Base-by-base conservation (phyloP, 2,888 invertebrate genomes). In the Aricia artaxerxes region DNA sequence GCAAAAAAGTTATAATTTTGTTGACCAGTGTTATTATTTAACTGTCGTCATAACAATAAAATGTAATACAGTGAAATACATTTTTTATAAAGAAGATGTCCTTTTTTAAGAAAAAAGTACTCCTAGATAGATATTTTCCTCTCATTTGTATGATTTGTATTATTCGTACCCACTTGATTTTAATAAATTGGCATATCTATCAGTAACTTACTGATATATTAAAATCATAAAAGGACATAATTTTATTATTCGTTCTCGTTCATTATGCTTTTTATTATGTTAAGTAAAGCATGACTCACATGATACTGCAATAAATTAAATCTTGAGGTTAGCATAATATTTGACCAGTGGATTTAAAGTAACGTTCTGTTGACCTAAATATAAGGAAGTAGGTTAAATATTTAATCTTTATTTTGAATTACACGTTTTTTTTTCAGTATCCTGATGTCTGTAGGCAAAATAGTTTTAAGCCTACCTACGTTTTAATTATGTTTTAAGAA, bases 201-300 rank as follows among this genome's bases (percentile, higher is more conserved):
- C 53, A 61, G 2, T 9, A 3, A 24, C 9, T 24, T 61, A 61
- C 7, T 60, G 4, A n/a, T n/a, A 57, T 61, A 61, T 24, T 61
- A 61, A 24, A 24, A 2, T 61, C 7, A 61, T 7, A 7, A 61
- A 24, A 24, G 24, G 7, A 61, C 61, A 61, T 81, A 85, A 85
- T 87, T 87, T 86, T 81, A 80, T 77, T 83, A 82, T 80, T 82
- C 83, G 83, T 84, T 86, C 86, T 57, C 4, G 16, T 57, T 87
- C 83, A 84, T 84, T 83, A 83, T 84, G 84, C 82, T 83, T 85
- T 85, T 85, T 81, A 73, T 85, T 86, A 86, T 87, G 83, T 85
- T 83, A 85, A 85, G 84, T 86, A 82, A 87, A 87, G 85, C 84
- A 86, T 89, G 88, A 90, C 83, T 90, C 89, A 88, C 83, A 86